Conservation (phyloP, 2,113 vertebrate species). For the Seriola quinqueradiata region DNA sequence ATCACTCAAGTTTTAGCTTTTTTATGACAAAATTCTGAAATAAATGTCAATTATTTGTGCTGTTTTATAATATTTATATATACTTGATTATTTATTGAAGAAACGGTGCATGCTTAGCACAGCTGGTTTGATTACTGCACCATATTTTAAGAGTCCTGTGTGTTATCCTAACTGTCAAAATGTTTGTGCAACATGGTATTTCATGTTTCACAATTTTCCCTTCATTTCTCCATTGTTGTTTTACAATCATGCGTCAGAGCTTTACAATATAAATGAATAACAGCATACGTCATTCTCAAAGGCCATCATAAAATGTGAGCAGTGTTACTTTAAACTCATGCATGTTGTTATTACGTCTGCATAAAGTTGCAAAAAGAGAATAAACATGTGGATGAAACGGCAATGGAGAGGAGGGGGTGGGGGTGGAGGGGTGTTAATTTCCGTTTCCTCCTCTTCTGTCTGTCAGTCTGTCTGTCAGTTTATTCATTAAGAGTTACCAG, state of each 20-base stretch:
- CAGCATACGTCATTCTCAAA: background rate
- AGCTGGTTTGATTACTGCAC: background rate
- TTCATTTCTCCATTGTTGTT: conserved; percentile 6
- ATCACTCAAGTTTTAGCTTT: background rate
- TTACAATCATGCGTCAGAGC: background rate
- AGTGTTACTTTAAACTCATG: background rate
- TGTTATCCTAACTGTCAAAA: background rate
- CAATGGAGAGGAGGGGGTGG: background rate
- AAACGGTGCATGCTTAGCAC: background rate
- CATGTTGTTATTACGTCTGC: background rate
- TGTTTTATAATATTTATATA: background rate
- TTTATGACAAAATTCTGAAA: background rate
- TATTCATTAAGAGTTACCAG: conserved; percentile 45
- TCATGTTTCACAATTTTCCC: background rate
- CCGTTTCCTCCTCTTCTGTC: background rate
- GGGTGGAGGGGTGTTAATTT: background rate
- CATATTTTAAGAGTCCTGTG: background rate
- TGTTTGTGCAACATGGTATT: background rate
- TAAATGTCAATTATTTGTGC: background rate
- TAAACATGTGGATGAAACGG: background rate
- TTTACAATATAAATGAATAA: background rate
- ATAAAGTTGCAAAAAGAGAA: background rate
- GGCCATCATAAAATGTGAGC: background rate
- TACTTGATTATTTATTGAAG: background rate
- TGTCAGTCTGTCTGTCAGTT: conserved; percentile 30